phyloP scores from a whole-genome alignment of 2,888 invertebrate species.

The Coremacera marginata region DNA sequence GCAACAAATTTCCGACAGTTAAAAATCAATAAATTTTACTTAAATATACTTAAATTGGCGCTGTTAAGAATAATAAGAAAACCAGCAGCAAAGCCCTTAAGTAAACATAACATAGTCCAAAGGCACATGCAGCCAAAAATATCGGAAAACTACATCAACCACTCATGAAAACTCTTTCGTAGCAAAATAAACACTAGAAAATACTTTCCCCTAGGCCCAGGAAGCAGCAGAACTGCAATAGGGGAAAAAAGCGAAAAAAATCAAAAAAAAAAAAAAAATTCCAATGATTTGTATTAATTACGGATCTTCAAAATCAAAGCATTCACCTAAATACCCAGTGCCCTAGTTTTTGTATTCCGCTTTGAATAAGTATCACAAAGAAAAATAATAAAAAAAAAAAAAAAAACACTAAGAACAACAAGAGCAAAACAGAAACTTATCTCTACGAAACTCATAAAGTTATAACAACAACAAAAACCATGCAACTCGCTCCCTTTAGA shows the following conservation, averaged over 20 bases:
- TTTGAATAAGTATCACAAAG: neutral
- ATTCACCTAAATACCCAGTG: constrained; percentile 31
- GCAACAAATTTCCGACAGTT: constrained; percentile 29
- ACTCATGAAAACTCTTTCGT: neutral
- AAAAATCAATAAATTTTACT: constrained; percentile 39
- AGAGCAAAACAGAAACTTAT: constrained; percentile 24
- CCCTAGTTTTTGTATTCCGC: constrained; percentile 30
- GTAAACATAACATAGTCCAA: neutral
- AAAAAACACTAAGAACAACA: constrained; percentile 20
- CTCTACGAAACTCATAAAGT: constrained; percentile 29
- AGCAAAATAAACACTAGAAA: constrained; percentile 39
- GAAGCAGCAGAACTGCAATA: neutral
- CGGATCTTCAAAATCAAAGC: constrained; percentile 17
- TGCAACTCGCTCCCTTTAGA: constrained; percentile 42
- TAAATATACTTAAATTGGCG: constrained; percentile 28
- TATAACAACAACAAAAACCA: constrained; percentile 52
- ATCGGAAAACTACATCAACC: neutral
- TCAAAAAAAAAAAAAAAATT: neutral
- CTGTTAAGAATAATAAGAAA: neutral
- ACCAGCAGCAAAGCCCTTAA: neutral
- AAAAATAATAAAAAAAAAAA: neutral
- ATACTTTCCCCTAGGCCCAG: constrained; percentile 39
- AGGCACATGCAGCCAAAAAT: neutral
- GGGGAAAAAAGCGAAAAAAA: neutral
- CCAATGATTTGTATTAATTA: constrained; percentile 48